phyloP scores from a whole-genome alignment of 1,140 invertebrate species.

The Apis dorsata region DNA sequence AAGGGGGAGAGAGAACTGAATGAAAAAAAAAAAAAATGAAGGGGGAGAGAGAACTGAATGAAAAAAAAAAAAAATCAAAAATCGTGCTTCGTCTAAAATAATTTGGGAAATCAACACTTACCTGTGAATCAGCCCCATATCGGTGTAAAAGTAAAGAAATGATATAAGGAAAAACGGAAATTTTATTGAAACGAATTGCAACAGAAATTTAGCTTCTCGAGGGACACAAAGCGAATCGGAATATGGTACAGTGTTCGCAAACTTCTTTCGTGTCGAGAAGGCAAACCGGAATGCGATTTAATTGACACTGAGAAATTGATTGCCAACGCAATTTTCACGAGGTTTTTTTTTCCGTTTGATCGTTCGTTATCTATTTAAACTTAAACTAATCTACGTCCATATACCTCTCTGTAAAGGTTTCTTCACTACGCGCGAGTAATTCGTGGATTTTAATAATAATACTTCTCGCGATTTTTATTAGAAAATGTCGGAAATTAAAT shows the following conservation, averaged over 20 bases:
- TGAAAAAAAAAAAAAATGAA: background rate
- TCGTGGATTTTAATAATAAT: constrained; percentile 8
- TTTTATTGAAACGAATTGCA: constrained; percentile 47
- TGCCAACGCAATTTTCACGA: constrained; percentile 39
- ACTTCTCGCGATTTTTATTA: constrained; percentile 3
- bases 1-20: background rate
- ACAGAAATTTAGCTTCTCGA: constrained; percentile 35
- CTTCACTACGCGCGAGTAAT: background rate
- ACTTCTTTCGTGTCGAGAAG: constrained; percentile 29
- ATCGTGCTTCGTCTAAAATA: constrained; percentile 18
- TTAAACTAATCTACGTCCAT: constrained; percentile 6
- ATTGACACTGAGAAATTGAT: constrained; percentile 51
- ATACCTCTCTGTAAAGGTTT: background rate
- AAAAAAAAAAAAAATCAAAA: background rate
- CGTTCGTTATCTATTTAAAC: constrained; percentile 17
- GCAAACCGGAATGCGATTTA: constrained; percentile 37
- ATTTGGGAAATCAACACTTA: constrained; percentile 29
- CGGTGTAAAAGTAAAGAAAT: constrained; percentile 31
- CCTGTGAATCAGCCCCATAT: background rate
- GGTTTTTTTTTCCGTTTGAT: constrained; percentile 10
- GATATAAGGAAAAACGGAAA: constrained; percentile 38
- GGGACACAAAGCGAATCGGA: constrained; percentile 19
- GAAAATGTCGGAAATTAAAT: constrained; percentile 26
- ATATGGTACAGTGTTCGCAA: background rate
- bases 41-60: background rate